phyloP scores from a whole-genome alignment of 2,888 invertebrate species.

The Drosophila sordidula region DNA sequence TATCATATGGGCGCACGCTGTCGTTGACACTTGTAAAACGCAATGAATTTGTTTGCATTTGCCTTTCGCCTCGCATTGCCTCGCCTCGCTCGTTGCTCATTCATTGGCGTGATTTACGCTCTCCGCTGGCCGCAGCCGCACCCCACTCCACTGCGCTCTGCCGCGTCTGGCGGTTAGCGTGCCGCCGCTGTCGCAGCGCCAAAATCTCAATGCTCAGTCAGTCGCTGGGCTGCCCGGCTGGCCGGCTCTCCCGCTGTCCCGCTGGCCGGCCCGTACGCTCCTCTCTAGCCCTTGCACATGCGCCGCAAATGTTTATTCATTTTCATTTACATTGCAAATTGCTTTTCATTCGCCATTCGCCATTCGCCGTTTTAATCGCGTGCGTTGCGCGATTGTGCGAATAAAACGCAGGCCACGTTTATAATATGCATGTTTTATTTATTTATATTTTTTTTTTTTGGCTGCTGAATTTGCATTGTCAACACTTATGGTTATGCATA shows the following conservation, averaged over 20 bases:
- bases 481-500: conserved; percentile 42
- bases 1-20: conserved; percentile 66
- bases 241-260: background rate
- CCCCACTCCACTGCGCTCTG: conserved; percentile 6
- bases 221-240: conserved; percentile 7
- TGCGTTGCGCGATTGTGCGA: conserved; percentile 63
- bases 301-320: conserved; percentile 60
- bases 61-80: conserved; percentile 21
- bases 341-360: conserved; percentile 66
- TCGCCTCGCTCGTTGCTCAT: conserved; percentile 41
- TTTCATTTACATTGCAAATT: conserved; percentile 73
- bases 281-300: conserved; percentile 53
- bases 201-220: conserved; percentile 58
- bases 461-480: conserved; percentile 39
- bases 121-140: conserved; percentile 10
- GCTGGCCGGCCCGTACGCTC: background rate
- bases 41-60: conserved; percentile 71
- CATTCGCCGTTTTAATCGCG: conserved; percentile 63
- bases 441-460: background rate
- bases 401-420: conserved; percentile 47
- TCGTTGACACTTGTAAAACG: conserved; percentile 76
- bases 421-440: conserved; percentile 50
- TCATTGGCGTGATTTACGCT: conserved; percentile 65
- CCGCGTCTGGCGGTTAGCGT: conserved; percentile 54
- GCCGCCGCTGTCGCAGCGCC: conserved; percentile 52